A percentile compares a stretch with the other conserved stretches of the same genome.
Evolutionary conservation across 2,113 vertebrate species (phyloP).

Genomic region (Percina caprodes): DNA sequence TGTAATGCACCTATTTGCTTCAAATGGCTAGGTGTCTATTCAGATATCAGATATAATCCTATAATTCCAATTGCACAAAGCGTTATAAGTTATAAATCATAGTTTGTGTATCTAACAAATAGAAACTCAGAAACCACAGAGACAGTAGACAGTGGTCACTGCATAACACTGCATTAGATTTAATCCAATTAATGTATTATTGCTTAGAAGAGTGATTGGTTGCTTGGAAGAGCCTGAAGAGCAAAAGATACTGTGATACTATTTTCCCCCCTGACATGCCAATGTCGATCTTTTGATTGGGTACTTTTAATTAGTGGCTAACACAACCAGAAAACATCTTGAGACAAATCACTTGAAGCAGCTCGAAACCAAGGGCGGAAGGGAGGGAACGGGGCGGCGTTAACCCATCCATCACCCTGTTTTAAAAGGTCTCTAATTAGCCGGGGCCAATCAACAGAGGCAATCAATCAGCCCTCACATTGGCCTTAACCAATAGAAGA

Average conservation of each 20-base stretch:
- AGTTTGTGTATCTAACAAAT: neutral
- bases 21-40: neutral
- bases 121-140: constrained; percentile 11
- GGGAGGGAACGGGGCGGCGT: constrained; percentile 55
- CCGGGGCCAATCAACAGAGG: constrained; percentile 72
- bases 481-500: constrained; percentile 66
- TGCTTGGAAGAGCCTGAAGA: constrained; percentile 43
- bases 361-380: constrained; percentile 41
- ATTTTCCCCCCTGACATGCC: constrained; percentile 40
- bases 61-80: neutral
- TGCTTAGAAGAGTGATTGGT: constrained; percentile 4
- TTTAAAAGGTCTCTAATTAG: constrained; percentile 76
- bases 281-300: constrained; percentile 72
- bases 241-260: constrained; percentile 47
- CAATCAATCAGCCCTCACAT: constrained; percentile 64
- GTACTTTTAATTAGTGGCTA: constrained; percentile 77
- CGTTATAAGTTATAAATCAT: neutral
- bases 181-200: constrained; percentile 55
- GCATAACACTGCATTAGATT: constrained; percentile 27
- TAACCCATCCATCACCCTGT: constrained; percentile 72
- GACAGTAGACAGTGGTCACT: constrained; percentile 25
- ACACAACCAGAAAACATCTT: constrained; percentile 68
- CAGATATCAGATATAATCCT: neutral
- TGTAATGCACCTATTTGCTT: neutral
- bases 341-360: constrained; percentile 69